phyloP scores from a whole-genome alignment of 1,140 invertebrate species.

The Drosophila bocqueti region DNA sequence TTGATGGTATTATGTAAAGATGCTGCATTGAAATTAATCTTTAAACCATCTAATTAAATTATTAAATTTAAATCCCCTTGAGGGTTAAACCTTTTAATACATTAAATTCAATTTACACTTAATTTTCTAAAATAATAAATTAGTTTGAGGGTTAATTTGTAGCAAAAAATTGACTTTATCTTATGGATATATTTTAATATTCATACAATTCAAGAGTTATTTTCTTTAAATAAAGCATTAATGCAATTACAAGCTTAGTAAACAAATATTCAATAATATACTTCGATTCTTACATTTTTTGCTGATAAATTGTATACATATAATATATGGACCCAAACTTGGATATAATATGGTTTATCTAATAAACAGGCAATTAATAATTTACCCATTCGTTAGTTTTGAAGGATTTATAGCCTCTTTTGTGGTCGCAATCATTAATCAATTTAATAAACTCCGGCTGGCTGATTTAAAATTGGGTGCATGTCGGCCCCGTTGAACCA shows the following conservation, averaged over 20 bases:
- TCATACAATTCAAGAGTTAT: no score
- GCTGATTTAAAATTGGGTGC: constrained; percentile 76
- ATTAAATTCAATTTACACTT: neutral
- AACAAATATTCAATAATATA: no score
- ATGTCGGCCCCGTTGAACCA: constrained; percentile 60
- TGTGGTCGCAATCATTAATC: constrained; percentile 62
- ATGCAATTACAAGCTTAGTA: no score
- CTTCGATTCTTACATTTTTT: no score
- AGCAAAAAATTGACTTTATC: no score
- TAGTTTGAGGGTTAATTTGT: neutral
- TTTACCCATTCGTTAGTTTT: neutral
- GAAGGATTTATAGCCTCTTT: constrained; percentile 21
- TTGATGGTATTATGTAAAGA: no score
- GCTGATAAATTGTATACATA: neutral
- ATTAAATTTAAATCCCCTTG: neutral
- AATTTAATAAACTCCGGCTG: constrained; percentile 50
- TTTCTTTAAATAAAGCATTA: no score
- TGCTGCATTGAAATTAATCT: no score
- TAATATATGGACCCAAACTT: no score
- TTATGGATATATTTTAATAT: no score
- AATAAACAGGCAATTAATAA: neutral
- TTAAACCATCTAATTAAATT: neutral
- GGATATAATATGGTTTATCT: neutral
- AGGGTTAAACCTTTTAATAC: no score
- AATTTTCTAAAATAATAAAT: neutral